Evolutionary conservation across 1,140 invertebrate species (phyloP), one percentile per base, ranked within the genome.

Genomic region (Bombus fervidus): DNA sequence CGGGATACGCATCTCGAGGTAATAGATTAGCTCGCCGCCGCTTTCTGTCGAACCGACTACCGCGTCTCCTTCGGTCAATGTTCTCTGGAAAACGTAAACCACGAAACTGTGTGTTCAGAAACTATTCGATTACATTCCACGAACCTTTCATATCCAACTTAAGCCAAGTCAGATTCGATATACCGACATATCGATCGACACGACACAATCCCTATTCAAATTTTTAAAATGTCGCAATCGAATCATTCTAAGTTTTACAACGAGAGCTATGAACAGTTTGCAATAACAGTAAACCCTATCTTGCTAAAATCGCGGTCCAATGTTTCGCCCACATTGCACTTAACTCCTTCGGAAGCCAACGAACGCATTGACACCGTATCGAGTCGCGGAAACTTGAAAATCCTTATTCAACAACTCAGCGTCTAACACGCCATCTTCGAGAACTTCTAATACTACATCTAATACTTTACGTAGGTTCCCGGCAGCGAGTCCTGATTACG

Each of bases 1-100:
- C 78, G 87, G 81, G 72, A 83, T 53, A 86, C 84, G 79, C 47
- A 74, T 82, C n/a, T 25, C 64, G 18, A 18, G 47, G 66, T 81
- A 86, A 89, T 86, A 81, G 85, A 89, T 89, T 89, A 83, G 62
- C 37, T n/a, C 59, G 37, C 34, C 62, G 83, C 28, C 68, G 59
- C 62, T 62, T 78, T 78, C 75, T 25, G 53, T 62, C 68, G 57
- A 10, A 31, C 3, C 66, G 74, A 74, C 64, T 75, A 76, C 71
- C 69, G 79, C 37, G 72, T 68, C 66, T 64, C 53, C 39, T n/a
- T 15, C 43, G 83, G 77, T 80, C 81, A 83, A 83, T n/a, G 81
- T 47, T 79, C 68, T 77, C 53, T 34, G 64, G 76, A 64, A 71
- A 69, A 76, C 39, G 53, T 31, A 41, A 73, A 76, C 39, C 28